Percentiles rank a stretch among this genome's conserved stretches.
Evolutionary conservation across 30 jellyfish, hydroid and myxozoan species (phyloP).

Genomic region (Pseudorhiza aurosa): DNA sequence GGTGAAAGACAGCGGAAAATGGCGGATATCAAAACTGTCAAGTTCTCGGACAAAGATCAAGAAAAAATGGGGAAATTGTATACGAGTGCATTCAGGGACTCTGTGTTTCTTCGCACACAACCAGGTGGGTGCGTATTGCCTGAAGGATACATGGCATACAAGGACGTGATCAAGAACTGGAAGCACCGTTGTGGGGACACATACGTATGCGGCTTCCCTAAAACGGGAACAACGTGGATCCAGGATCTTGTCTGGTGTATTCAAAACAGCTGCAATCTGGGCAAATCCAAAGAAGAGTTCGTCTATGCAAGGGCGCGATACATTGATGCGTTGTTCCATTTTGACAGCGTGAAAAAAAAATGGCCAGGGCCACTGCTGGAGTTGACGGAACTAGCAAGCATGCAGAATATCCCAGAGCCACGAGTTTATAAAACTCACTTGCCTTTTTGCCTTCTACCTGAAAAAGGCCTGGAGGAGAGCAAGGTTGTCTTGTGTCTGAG

Average conservation of each 20-base stretch:
- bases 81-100: too few relatives aligned
- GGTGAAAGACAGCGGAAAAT: too few relatives aligned
- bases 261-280: neutral
- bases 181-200: constrained; percentile 26
- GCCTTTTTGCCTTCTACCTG: constrained; percentile 6
- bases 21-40: too few relatives aligned
- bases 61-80: too few relatives aligned
- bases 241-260: constrained; percentile 26
- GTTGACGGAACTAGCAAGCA: too few relatives aligned
- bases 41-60: too few relatives aligned
- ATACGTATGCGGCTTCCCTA: constrained; percentile 22
- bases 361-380: neutral
- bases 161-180: constrained; percentile 12
- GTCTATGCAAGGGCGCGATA: neutral
- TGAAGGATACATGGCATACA: constrained; percentile 20
- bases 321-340: neutral
- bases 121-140: constrained; percentile 53
- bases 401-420: neutral
- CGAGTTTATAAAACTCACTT: constrained; percentile 4
- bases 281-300: neutral
- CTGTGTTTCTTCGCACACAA: constrained; percentile 15
- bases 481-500: constrained; percentile 19
- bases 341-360: neutral
- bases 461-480: neutral
- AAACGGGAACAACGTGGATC: constrained; percentile 61